phyloP scores from a whole-genome alignment of 2,113 vertebrate species.

The Cettia cetti region DNA sequence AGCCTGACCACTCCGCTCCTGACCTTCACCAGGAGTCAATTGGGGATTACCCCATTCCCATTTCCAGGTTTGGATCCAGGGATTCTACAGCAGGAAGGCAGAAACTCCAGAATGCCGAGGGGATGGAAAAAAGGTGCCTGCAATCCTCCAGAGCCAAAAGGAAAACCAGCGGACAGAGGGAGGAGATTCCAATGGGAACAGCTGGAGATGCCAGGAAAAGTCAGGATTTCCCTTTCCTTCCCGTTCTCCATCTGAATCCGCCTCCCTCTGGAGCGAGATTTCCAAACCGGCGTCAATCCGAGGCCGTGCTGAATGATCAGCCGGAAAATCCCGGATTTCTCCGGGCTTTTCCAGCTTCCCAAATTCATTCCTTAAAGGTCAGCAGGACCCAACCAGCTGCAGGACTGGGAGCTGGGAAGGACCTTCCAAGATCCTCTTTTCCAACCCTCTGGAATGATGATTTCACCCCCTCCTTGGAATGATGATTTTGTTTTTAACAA shows the following conservation, averaged over 20 bases:
- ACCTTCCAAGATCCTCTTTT: background rate
- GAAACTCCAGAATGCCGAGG: background rate
- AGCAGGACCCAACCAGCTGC: accelerated
- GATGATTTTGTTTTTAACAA: background rate
- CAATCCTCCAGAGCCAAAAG: background rate
- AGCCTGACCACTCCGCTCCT: background rate
- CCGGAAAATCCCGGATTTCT: background rate
- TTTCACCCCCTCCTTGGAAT: background rate
- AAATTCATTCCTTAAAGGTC: background rate
- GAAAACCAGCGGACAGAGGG: background rate
- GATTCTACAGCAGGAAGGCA: background rate
- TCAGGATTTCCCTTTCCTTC: background rate
- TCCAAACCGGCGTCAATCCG: background rate
- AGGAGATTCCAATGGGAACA: background rate
- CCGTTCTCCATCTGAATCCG: background rate
- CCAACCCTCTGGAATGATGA: accelerated
- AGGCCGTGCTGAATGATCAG: background rate
- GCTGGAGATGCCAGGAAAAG: background rate
- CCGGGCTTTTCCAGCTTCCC: background rate
- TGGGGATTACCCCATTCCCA: background rate
- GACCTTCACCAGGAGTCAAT: background rate
- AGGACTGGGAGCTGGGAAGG: background rate
- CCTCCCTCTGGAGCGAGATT: background rate
- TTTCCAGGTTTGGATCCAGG: background rate
- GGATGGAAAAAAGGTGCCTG: background rate